Conservation (phyloP, 1,140 invertebrate genomes). For the Rhopalosiphum padi region DNA sequence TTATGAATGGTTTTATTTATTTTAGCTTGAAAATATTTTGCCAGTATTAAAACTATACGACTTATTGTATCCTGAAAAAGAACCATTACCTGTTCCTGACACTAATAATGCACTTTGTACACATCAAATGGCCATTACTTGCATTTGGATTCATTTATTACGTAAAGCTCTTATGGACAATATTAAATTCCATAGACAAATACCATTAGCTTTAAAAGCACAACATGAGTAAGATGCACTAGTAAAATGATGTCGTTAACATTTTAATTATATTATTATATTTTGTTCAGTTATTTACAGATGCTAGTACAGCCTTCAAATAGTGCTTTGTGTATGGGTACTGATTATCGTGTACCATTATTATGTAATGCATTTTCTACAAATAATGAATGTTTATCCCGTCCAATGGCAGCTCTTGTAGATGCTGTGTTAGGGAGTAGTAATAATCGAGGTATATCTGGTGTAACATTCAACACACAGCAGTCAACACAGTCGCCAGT, state of each 20-base stretch:
- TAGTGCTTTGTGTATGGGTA: conserved; percentile 71
- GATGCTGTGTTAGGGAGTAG: conserved; percentile 81
- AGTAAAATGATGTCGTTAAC: neutral
- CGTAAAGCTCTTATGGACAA: conserved; percentile 90
- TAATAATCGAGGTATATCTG: conserved; percentile 47
- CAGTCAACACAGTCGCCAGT: conserved; percentile 66
- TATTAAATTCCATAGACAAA: conserved; percentile 65
- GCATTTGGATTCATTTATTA: conserved; percentile 94
- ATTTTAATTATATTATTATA: neutral
- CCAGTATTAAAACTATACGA: conserved; percentile 92
- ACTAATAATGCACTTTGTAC: conserved; percentile 84
- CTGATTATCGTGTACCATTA: conserved; percentile 88
- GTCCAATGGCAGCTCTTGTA: conserved; percentile 87
- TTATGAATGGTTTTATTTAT: conserved; percentile 59
- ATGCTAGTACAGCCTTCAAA: conserved; percentile 76
- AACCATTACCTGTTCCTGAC: conserved; percentile 88
- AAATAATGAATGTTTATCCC: conserved; percentile 81
- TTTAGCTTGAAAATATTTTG: conserved; percentile 82
- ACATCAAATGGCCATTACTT: conserved; percentile 91
- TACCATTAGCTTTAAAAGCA: conserved; percentile 65
- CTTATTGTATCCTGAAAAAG: conserved; percentile 89
- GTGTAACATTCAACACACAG: conserved; percentile 45
- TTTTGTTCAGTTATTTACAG: conserved; percentile 72
- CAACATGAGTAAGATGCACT: conserved; percentile 76
- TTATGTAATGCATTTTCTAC: conserved; percentile 95